Evolutionary conservation across 2,113 vertebrate genomes (phyloP), one percentile per base, ranked within the genome.

Genomic region (Lophius piscatorius): DNA sequence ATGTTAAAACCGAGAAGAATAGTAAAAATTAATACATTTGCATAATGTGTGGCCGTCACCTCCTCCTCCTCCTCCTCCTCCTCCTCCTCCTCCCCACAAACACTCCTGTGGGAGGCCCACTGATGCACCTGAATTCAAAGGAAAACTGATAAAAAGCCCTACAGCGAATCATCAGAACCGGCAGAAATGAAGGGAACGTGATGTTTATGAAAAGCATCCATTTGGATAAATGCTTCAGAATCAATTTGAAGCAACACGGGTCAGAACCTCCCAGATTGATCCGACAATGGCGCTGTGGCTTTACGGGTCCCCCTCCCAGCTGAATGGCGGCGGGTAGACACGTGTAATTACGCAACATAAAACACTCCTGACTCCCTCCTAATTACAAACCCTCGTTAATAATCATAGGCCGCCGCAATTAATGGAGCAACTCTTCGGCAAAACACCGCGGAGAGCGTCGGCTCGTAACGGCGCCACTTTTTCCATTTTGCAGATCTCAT

Each of bases 371-470:
- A 84, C 83, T 82, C 82, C 75, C 77, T 86, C 74, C 76, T 91
- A 88, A 90, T 90, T 89, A 88, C 80, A 80, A 87, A 75, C 84
- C 66, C 76, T 70, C 55, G 87, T 88, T 87, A 90, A 88, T 90
- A 90, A 90, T 89, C 83, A 88, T 83, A 84, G 82, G 58, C 61
- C 50, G 28, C 62, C 68, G 76, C 80, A 86, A 89, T 87, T 88
- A 85, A 89, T 88, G 68, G 78, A 61, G 70, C 63, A 68, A 78
- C 80, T 77, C 81, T 77, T 79, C 67, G 70, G 63, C 44, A 49
- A 44, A 48, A 81, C 58, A 62, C 46, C 50, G 61, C 42, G 58
- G 44, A 83, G 50, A 63, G 63, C 61, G 70, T 35, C 70, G 41
- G 72, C 80, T 65, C 45, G 46, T 46, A 17, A 36, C 20, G 49